Percentiles rank a stretch among this genome's conserved stretches.
Evolutionary conservation across 2,888 invertebrate genomes (phyloP).

Genomic region (Augiades crinisus): DNA sequence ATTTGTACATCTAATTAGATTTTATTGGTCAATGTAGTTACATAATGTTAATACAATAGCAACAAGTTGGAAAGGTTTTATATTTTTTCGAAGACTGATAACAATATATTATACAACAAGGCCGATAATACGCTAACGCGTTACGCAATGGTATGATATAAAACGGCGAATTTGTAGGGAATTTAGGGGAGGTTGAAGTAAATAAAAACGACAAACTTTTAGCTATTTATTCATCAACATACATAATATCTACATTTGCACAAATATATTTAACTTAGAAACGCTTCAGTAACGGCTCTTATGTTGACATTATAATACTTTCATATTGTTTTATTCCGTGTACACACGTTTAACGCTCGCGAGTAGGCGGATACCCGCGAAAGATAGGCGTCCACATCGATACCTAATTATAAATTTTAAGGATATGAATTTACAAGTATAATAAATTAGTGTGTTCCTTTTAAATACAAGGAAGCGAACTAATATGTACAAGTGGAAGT

Average conservation of each 20-base stretch:
- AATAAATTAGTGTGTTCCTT: slow-evolving; percentile 60
- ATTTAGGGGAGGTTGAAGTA: slow-evolving; percentile 19
- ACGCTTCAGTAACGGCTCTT: slow-evolving; percentile 65
- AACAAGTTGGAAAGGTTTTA: too few species aligned
- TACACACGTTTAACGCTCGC: slow-evolving; percentile 49
- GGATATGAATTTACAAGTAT: slow-evolving; percentile 64
- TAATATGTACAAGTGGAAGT: slow-evolving; percentile 70
- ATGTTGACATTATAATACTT: slow-evolving; percentile 62
- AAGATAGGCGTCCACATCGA: slow-evolving; percentile 59
- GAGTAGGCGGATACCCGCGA: slow-evolving; percentile 27
- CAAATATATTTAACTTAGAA: slow-evolving; percentile 74
- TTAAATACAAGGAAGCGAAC: slow-evolving; percentile 59
- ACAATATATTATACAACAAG: slow-evolving; percentile 1
- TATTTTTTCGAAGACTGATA: background rate
- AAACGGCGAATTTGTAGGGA: background rate
- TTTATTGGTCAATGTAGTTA: slow-evolving; percentile 72
- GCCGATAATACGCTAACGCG: background rate
- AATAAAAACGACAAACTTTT: slow-evolving; percentile 56
- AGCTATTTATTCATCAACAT: slow-evolving; percentile 81
- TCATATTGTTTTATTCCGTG: slow-evolving; percentile 50
- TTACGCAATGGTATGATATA: background rate
- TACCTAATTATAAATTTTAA: slow-evolving; percentile 56
- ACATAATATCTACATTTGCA: slow-evolving; percentile 81
- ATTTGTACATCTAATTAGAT: slow-evolving; percentile 73
- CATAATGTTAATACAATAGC: too few species aligned